Evolutionary conservation across 2,888 invertebrate species (phyloP).

Genomic region (Drosophila kanekoi): DNA sequence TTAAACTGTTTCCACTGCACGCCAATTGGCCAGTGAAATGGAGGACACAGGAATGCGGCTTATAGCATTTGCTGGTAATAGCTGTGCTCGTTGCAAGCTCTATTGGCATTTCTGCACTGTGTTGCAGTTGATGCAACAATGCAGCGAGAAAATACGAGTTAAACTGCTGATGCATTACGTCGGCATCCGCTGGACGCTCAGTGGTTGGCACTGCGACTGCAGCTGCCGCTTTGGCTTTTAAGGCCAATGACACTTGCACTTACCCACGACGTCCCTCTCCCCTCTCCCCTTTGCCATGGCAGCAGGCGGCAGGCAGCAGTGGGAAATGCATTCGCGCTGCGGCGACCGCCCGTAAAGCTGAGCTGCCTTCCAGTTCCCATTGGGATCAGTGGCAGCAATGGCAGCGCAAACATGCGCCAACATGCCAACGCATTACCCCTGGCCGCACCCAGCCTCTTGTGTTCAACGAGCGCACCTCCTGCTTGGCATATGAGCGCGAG

Average conservation of each 20-base stretch:
- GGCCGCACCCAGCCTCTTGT: background rate
- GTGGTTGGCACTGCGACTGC: slow-evolving; percentile 30
- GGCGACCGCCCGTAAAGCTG: slow-evolving; percentile 42
- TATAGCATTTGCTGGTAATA: slow-evolving; percentile 25
- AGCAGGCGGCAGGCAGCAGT: slow-evolving; percentile 23
- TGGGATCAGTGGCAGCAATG: slow-evolving; percentile 30
- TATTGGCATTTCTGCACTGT: slow-evolving; percentile 29
- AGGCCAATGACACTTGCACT: slow-evolving; percentile 69
- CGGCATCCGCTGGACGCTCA: slow-evolving; percentile 40
- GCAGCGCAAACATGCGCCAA: slow-evolving; percentile 39
- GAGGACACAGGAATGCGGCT: slow-evolving; percentile 34
- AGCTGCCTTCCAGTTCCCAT: slow-evolving; percentile 25
- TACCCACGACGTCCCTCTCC: slow-evolving; percentile 10
- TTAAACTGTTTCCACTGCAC: background rate
- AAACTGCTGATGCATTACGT: slow-evolving; percentile 71
- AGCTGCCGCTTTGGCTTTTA: slow-evolving; percentile 32
- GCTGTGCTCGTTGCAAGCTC: slow-evolving; percentile 20
- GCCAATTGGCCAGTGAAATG: background rate
- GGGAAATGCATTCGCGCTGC: slow-evolving; percentile 20
- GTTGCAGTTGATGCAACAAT: slow-evolving; percentile 29
- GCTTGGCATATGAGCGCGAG: slow-evolving; percentile 37
- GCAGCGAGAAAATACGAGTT: slow-evolving; percentile 35
- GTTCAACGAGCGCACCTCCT: slow-evolving; percentile 5
- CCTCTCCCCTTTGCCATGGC: background rate
- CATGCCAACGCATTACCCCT: slow-evolving; percentile 65